Conservation (phyloP, 2,888 invertebrate species). For the Spialia ferax region DNA sequence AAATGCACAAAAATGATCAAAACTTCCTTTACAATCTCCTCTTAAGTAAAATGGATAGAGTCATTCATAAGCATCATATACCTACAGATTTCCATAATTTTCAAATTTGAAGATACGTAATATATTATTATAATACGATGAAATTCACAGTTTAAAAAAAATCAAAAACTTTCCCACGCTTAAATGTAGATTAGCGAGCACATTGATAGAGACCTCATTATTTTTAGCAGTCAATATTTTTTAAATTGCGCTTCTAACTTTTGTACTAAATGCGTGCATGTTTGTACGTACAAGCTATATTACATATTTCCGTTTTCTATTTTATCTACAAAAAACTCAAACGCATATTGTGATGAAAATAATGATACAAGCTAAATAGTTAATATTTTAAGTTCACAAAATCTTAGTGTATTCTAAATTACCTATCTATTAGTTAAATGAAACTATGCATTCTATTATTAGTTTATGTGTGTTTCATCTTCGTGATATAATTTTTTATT, state of each 20-base stretch:
- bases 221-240: background rate
- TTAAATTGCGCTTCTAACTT: background rate
- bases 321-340: too few species aligned
- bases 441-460: too few species aligned
- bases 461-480: background rate
- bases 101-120: too few species aligned
- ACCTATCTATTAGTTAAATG: background rate
- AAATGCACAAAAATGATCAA: background rate
- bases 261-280: background rate
- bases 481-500: background rate
- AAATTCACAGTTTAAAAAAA: background rate
- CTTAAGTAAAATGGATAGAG: too few species aligned
- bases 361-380: background rate
- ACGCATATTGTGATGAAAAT: slow-evolving; percentile 1
- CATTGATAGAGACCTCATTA: background rate
- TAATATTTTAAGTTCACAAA: background rate
- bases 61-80: too few species aligned
- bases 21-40: background rate
- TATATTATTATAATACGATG: background rate
- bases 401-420: background rate
- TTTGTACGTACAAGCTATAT: too few species aligned
- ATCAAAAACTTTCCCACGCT: background rate
- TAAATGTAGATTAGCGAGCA: slow-evolving; percentile 1
- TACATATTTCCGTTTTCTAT: too few species aligned
- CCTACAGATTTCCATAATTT: too few species aligned